phyloP scores from a whole-genome alignment of 2,888 invertebrate species.

The Zootermopsis nevadensis region DNA sequence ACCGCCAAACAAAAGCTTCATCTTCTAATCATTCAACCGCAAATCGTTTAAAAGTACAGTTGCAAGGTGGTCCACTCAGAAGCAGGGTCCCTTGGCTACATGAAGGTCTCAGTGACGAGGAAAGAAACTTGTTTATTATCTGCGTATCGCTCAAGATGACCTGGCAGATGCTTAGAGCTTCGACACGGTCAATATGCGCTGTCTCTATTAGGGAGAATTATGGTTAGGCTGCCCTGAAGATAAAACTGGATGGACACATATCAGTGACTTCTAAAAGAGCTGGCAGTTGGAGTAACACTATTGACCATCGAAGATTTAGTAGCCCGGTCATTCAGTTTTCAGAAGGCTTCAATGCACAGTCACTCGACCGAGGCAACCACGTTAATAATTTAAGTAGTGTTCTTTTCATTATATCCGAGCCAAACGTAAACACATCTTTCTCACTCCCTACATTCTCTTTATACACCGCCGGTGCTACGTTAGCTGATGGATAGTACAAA shows the following conservation, averaged over 20 bases:
- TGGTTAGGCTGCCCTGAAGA: background rate
- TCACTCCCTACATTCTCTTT: no score
- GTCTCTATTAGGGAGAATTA: conserved; percentile 1
- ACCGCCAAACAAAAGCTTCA: no score
- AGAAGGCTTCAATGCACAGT: background rate
- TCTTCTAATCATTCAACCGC: no score
- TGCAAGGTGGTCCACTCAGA: no score
- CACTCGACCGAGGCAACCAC: background rate
- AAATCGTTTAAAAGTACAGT: no score
- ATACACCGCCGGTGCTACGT: no score
- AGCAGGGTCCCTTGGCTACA: no score
- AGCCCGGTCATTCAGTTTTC: background rate
- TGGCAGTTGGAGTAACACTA: background rate
- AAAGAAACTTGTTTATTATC: no score
- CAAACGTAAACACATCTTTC: no score
- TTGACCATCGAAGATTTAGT: conserved; percentile 19
- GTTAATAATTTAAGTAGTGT: background rate
- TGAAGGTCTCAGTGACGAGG: no score
- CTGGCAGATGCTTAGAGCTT: background rate
- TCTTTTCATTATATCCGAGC: no score
- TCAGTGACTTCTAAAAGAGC: background rate
- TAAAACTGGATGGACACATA: background rate
- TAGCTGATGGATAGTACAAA: no score
- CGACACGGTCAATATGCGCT: background rate
- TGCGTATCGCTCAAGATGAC: background rate